phyloP scores from a whole-genome alignment of 2,113 vertebrate genomes.

The Rattus rattus region DNA sequence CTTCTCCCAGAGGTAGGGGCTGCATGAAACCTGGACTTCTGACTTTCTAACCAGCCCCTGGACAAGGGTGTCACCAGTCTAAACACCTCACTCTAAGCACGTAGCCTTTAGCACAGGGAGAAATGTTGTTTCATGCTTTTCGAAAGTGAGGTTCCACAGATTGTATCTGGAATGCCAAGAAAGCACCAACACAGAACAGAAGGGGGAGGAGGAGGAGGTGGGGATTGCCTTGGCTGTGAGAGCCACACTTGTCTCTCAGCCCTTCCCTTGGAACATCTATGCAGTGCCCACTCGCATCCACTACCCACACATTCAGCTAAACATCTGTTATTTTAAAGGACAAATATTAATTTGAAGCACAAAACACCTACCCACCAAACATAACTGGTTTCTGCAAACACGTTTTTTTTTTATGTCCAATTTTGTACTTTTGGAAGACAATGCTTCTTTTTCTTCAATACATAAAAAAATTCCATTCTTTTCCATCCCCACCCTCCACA shows the following conservation, averaged over 20 bases:
- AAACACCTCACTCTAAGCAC: neutral
- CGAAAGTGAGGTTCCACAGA: neutral
- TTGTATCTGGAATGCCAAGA: constrained; percentile 8
- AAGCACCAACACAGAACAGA: neutral
- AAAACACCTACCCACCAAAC: constrained; percentile 77
- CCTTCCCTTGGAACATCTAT: neutral
- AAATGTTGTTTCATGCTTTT: neutral
- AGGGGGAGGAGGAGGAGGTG: neutral
- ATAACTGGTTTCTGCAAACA: constrained; percentile 61
- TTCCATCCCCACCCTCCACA: neutral
- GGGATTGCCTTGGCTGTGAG: neutral
- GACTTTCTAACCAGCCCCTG: neutral
- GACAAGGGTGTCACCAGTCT: neutral
- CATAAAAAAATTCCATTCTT: neutral
- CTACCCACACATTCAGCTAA: constrained; percentile 60
- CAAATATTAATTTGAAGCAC: constrained; percentile 78
- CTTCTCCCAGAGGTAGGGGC: neutral
- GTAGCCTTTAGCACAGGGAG: neutral
- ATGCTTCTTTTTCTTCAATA: constrained; percentile 28
- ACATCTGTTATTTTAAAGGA: constrained; percentile 78
- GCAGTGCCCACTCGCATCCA: neutral
- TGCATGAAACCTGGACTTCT: neutral
- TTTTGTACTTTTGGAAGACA: constrained; percentile 49
- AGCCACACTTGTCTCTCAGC: constrained; percentile 50
- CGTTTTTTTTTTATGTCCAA: constrained; percentile 33